Conservation (phyloP, 2,888 invertebrate genomes). For the Parapristionchus giblindavisi region DNA sequence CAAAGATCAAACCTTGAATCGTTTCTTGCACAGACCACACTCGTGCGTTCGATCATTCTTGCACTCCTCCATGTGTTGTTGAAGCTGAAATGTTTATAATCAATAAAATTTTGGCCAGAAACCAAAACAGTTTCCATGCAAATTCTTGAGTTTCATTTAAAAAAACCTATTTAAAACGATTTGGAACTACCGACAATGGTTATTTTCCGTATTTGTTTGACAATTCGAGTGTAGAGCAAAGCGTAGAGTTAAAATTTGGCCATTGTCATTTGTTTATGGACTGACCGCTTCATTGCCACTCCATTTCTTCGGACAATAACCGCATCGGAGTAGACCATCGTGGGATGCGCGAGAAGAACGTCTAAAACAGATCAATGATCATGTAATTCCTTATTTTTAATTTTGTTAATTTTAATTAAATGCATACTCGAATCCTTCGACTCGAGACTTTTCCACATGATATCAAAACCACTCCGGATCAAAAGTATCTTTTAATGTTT, state of each 20-base stretch:
- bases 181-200: too few relatives aligned
- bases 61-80: constrained; percentile 63
- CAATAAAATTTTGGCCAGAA: background rate
- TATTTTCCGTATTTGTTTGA: too few relatives aligned
- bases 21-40: constrained; percentile 62
- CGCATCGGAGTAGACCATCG: constrained; percentile 60
- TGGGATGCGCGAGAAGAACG: constrained; percentile 45
- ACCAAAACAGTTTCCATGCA: background rate
- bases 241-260: constrained; percentile 10
- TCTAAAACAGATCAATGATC: constrained; percentile 22
- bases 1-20: constrained; percentile 49
- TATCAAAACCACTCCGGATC: too few relatives aligned
- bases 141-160: background rate
- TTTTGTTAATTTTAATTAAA: too few relatives aligned
- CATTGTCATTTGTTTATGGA: too few relatives aligned
- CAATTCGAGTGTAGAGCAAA: background rate
- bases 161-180: too few relatives aligned
- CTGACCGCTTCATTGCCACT: constrained; percentile 49
- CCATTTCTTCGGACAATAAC: constrained; percentile 64
- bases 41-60: constrained; percentile 58
- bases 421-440: too few relatives aligned
- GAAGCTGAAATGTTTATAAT: constrained; percentile 51
- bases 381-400: too few relatives aligned
- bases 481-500: too few relatives aligned
- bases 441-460: too few relatives aligned